phyloP scores from a whole-genome alignment of 2,888 invertebrate species.

The Synergus gifuensis region DNA sequence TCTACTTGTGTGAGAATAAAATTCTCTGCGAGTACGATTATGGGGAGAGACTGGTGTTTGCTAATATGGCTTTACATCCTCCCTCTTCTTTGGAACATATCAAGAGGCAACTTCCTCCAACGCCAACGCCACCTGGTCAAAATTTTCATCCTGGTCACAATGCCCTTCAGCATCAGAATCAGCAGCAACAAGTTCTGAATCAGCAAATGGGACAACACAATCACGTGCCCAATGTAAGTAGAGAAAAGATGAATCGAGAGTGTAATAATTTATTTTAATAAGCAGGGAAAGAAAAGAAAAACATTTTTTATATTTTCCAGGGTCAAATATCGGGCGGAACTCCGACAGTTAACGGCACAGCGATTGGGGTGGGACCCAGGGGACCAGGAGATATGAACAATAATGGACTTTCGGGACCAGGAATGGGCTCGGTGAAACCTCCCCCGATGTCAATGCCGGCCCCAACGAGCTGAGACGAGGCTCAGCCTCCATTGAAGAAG shows the following conservation, averaged over 20 bases:
- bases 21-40: slow-evolving; percentile 99
- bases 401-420: slow-evolving; percentile 74
- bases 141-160: slow-evolving; percentile 72
- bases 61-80: slow-evolving; percentile 96
- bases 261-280: background rate
- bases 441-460: slow-evolving; percentile 76
- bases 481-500: slow-evolving; percentile 74
- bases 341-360: slow-evolving; percentile 73
- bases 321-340: slow-evolving; percentile 74
- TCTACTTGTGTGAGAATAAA: slow-evolving; percentile 98
- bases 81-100: slow-evolving; percentile 87
- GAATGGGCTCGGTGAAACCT: slow-evolving; percentile 73
- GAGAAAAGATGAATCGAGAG: background rate
- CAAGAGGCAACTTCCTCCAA: slow-evolving; percentile 82
- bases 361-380: slow-evolving; percentile 68
- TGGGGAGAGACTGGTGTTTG: slow-evolving; percentile 96
- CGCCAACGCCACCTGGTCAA: slow-evolving; percentile 72
- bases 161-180: slow-evolving; percentile 67
- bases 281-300: background rate
- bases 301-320: slow-evolving; percentile 59
- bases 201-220: slow-evolving; percentile 74
- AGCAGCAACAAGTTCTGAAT: slow-evolving; percentile 71
- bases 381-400: slow-evolving; percentile 77
- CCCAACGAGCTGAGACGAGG: slow-evolving; percentile 77
- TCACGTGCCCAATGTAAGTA: slow-evolving; percentile 74